Evolutionary conservation across 1,140 invertebrate species (phyloP), one percentile per base, ranked within the genome.

Genomic region (Ylistrum balloti): DNA sequence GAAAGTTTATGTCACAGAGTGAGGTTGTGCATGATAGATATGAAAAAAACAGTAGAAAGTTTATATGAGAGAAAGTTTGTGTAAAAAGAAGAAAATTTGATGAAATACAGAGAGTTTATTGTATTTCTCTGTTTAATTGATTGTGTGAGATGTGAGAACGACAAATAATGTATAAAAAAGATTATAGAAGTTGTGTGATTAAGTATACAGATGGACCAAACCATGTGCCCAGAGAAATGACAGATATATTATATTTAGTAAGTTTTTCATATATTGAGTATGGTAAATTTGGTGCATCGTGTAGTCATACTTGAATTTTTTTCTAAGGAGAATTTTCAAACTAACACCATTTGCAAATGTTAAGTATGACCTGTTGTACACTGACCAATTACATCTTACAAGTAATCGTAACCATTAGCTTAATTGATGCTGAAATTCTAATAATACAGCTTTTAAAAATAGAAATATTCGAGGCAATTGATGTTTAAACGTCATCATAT

Each of bases 201-300:
- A 28, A n/a, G 28, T 74, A 74, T 74, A 74, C n/a, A 74, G 56
- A 74, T 74, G 56, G 56, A 74, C 56, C 56, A 74, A 74, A 74
- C 56, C 56, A 74, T 74, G 56, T 74, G 56, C 22, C 41, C 56
- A 74, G 56, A 74, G 56, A 74, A 74, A 74, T 28, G 2, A 28
- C 41, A 45, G 41, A 9, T 74, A 74, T 74, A 74, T 74, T 28
- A 74, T 3, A 28, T 74, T 28, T 28, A 74, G 56, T 74, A 74
- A 1, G 2, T 56, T 11, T 56, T 56, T 22, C 9, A n/a, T n/a
- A n/a, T n/a, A 22, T 74, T 74, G n/a, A n/a, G 56, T 5, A 11
- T 74, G 56, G 56, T 74, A 74, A 28, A 1, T 74, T 74, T 74
- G 56, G 56, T 74, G 56, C 56, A 74, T 74, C 56, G n/a, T 74